These are phyloP conservation scores for Stratiomys singularior DNA, from an alignment of 2,888 invertebrate species.

Conservation along the genomic window DNA sequence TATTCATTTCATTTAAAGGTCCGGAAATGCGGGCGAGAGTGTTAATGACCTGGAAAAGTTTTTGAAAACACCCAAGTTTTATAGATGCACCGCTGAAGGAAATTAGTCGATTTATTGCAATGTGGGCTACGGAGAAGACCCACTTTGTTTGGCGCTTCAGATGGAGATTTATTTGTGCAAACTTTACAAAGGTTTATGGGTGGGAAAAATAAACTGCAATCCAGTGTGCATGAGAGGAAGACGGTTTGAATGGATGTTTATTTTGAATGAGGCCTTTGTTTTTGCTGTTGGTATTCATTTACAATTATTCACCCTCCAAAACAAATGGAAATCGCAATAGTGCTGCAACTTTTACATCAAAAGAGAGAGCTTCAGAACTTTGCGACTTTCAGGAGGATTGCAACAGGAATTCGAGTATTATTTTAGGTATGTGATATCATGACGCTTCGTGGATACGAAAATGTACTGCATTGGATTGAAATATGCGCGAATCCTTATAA, in stretches of 20 bases:
- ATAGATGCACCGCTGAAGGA: slow-evolving; percentile 3
- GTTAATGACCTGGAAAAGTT: slow-evolving; percentile 37
- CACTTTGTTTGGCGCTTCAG: not conserved
- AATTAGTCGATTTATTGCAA: slow-evolving; percentile 16
- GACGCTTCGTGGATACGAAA: no score
- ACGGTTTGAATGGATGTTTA: not conserved
- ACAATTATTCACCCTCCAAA: no score
- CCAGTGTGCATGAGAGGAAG: not conserved
- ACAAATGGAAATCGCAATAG: no score
- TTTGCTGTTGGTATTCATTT: no score
- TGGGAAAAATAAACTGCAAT: not conserved
- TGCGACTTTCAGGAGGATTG: no score
- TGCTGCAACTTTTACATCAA: no score
- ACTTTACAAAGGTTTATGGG: not conserved
- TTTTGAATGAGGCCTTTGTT: slow-evolving; percentile 2
- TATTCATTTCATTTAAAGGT: not conserved
- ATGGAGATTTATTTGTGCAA: not conserved
- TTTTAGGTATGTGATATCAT: no score
- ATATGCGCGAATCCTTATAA: no score
- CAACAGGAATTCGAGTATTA: no score
- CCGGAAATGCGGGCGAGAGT: not conserved
- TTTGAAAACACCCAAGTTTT: slow-evolving; percentile 18
- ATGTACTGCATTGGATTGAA: no score
- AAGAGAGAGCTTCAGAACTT: no score
- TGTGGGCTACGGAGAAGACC: not conserved